phyloP scores from a whole-genome alignment of 2,113 vertebrate species.

The Chloropsis hardwickii region DNA sequence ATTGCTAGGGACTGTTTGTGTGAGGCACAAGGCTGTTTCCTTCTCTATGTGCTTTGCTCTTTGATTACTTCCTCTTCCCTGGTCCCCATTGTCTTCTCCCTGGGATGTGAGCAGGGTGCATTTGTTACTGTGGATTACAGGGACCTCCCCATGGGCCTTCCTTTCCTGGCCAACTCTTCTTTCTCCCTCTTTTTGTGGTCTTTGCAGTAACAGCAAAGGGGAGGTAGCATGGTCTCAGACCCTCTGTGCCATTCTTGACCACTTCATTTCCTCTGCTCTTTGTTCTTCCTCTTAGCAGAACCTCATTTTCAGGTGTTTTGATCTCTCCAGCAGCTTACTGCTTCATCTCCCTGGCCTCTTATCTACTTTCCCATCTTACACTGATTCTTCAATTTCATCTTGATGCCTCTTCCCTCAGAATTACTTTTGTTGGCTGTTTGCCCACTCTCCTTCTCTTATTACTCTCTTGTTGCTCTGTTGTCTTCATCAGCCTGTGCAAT shows the following conservation, averaged over 20 bases:
- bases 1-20: slow-evolving; percentile 68
- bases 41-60: slow-evolving; percentile 48
- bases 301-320: neutral
- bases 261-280: neutral
- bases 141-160: neutral
- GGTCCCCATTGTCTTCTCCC: neutral
- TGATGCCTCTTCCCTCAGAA: neutral
- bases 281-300: neutral
- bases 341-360: neutral
- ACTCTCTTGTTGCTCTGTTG: neutral
- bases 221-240: neutral
- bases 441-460: neutral
- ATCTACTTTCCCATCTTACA: neutral
- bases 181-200: neutral
- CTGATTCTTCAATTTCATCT: neutral
- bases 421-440: neutral
- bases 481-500: slow-evolving; percentile 17
- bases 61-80: slow-evolving; percentile 38
- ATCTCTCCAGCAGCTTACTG: neutral
- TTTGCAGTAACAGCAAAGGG: neutral
- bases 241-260: neutral
- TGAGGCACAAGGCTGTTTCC: slow-evolving; percentile 63
- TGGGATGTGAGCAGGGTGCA: neutral
- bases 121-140: slow-evolving; percentile 3
- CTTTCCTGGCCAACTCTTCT: neutral